These are phyloP conservation scores for Alca torda DNA, from an alignment of 2,797 vertebrate species.

Conservation along the genomic window DNA sequence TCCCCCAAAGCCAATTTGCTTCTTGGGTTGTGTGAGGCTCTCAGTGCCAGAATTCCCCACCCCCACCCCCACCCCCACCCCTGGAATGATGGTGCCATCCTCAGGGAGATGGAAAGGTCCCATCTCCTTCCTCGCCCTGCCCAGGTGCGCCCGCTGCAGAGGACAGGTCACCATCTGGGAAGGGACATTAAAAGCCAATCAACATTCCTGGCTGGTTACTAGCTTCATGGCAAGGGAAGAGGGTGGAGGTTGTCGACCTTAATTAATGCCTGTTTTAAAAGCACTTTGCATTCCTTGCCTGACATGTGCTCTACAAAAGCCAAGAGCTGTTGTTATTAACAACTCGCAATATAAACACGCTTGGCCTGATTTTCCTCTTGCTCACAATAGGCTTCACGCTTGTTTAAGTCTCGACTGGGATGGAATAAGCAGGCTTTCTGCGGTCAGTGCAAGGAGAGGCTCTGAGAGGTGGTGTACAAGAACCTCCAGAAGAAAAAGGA, in stretches of 20 bases:
- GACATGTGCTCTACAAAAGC: background rate
- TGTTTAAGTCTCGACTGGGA: background rate
- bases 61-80: too few relatives aligned
- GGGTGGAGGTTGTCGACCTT: background rate
- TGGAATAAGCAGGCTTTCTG: background rate
- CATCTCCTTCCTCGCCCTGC: background rate
- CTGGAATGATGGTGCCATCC: accelerated
- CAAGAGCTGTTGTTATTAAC: conserved; percentile 26
- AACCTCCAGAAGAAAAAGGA: background rate
- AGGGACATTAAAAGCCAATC: background rate
- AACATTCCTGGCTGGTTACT: background rate
- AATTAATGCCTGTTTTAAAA: conserved; percentile 17
- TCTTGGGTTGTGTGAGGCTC: accelerated
- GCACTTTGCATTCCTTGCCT: background rate
- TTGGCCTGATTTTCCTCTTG: conserved; percentile 37
- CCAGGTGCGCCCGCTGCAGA: background rate
- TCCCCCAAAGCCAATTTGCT: background rate
- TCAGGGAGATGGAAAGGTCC: background rate
- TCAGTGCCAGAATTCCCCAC: background rate
- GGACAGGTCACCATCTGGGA: background rate
- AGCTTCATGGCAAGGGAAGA: background rate
- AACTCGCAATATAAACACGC: conserved; percentile 12
- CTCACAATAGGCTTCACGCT: background rate
- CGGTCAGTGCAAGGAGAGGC: background rate
- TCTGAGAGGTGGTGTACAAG: background rate